Evolutionary conservation across 2,113 vertebrate genomes (phyloP), one percentile per base, ranked within the genome.

Genomic region (Conger conger): DNA sequence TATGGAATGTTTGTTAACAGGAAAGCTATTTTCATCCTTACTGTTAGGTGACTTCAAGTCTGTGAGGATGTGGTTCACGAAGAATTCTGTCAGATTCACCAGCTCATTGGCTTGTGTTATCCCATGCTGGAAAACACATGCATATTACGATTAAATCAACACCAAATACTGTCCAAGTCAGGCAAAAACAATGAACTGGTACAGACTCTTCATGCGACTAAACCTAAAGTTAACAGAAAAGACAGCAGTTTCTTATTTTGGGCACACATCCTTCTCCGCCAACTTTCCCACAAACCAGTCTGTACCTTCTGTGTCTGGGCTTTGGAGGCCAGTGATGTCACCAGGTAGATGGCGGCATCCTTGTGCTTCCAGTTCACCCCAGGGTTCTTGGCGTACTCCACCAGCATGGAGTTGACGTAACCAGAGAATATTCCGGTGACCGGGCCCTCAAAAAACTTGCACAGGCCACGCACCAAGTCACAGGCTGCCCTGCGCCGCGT

Each of bases 41-140:
- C 98, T 96, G 87, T 96, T 99, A 38, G 94, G 88, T 84, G 98
- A 98, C 87, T 99, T 98, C 86, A 99, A 91, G 87, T 99, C 98
- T 77, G 97, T 92, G 0, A 97, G 95, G 92, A 99, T 99, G 88
- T 99, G 97, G 93, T 97, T 99, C 86, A 97, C 95, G 89, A 99
- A 99, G 94, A 99, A 99, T 85, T 99, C 98, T 0, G 94, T 97
- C 80, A 99, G 90, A 91, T 99, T 99, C 88, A 99, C 98, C 68
- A 99, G 92, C 93, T 99, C 98, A 87, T 99, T 99, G 80, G 98
- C 98, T 95, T 99, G 98, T 50, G 98, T 99, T 93, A 99, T 99
- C 88, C 98, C 98, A 92, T 99, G 98, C 98, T 99, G 89, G 85
- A 90, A 92, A 88, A 83, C 1, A 83, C 79, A 91, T 76, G 82